Conservation (phyloP, 2,797 vertebrate genomes). For the Sebastes steindachneri region DNA sequence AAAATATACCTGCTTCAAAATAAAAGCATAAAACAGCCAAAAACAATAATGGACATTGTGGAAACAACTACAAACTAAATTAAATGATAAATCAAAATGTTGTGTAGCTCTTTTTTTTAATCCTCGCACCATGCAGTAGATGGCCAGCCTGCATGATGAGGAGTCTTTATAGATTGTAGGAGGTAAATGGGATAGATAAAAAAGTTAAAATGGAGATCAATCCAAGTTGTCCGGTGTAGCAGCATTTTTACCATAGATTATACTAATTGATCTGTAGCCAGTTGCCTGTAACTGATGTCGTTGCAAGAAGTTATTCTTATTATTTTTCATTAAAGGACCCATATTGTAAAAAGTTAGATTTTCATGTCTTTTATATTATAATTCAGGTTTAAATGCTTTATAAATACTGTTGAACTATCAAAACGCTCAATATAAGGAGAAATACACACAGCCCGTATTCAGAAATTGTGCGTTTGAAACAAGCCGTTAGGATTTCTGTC, state of each 20-base stretch:
- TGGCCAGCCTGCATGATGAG: no score
- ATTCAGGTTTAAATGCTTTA: rapidly evolving
- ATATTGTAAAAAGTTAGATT: no score
- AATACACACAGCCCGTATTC: no score
- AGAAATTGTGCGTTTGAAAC: no score
- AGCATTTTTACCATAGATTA: neutral
- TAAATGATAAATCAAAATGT: neutral
- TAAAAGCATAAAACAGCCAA: neutral
- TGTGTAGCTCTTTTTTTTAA: neutral
- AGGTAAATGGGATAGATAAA: neutral
- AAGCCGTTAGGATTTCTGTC: no score
- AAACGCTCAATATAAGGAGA: no score
- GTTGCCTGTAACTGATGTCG: neutral
- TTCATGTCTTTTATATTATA: no score
- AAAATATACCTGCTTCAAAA: neutral
- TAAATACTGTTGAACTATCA: no score
- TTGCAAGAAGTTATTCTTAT: neutral
- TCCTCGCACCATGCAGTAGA: no score
- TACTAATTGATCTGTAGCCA: neutral
- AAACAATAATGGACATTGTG: neutral
- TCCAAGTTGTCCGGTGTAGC: neutral
- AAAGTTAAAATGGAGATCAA: neutral
- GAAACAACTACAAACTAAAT: neutral
- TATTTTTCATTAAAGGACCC: no score
- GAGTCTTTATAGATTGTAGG: no score